Conservation (phyloP, 2,797 vertebrate species). For the Potorous gilbertii region DNA sequence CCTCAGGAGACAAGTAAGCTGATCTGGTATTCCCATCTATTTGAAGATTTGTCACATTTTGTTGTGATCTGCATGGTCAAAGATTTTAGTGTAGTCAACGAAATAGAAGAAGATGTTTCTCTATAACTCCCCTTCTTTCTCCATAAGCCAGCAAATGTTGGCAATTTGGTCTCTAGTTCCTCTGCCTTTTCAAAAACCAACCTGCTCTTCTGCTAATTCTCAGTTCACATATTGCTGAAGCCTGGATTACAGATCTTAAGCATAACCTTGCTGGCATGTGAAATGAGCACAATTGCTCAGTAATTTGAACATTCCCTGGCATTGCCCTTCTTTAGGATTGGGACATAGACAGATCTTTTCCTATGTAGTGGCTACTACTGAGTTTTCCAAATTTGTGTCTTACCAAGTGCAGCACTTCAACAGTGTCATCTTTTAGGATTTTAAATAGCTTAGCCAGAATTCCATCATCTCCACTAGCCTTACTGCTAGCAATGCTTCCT, state of each 20-base stretch:
- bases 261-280: background rate
- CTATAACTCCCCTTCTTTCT: background rate
- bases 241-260: background rate
- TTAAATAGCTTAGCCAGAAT: background rate
- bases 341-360: background rate
- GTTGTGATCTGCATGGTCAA: background rate
- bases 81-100: background rate
- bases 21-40: too few species aligned
- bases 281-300: background rate
- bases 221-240: background rate
- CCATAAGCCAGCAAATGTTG: background rate
- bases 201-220: background rate
- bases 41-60: background rate
- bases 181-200: background rate
- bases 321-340: background rate
- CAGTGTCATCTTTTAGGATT: background rate
- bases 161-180: background rate
- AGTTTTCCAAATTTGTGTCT: background rate
- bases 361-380: background rate
- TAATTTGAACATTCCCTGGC: background rate
- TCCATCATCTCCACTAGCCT: background rate
- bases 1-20: too few species aligned
- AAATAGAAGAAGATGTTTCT: background rate
- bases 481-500: background rate
- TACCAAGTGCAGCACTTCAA: background rate